Conservation (phyloP, 2,888 invertebrate species). For the Crepidodera aurea region DNA sequence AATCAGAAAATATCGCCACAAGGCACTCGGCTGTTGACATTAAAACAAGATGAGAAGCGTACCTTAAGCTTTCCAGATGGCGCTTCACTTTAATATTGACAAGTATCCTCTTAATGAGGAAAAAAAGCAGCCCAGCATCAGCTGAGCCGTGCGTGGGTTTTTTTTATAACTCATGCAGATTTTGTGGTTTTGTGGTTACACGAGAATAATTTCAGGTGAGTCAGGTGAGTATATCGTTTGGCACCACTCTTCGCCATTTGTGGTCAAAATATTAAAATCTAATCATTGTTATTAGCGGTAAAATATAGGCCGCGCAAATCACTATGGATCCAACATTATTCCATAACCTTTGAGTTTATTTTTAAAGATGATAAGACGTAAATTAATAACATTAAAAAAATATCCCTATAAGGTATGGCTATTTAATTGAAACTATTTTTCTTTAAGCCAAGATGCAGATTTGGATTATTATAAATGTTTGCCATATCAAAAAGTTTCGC, state of each 20-base stretch:
- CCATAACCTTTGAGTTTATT: neutral
- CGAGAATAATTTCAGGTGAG: neutral
- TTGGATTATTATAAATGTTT: no score
- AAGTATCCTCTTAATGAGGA: neutral
- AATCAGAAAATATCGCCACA: no score
- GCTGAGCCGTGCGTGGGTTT: neutral
- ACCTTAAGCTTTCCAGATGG: no score
- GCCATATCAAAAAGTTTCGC: no score
- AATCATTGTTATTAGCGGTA: neutral
- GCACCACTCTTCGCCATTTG: neutral
- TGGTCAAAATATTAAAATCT: neutral
- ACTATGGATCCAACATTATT: neutral
- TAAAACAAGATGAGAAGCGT: no score
- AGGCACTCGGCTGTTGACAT: no score
- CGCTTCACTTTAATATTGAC: no score
- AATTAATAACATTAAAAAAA: no score
- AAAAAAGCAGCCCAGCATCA: neutral
- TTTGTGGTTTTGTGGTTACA: neutral
- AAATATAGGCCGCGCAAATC: neutral
- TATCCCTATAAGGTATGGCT: no score
- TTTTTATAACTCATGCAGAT: neutral
- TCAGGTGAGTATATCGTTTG: neutral
- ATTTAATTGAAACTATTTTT: no score
- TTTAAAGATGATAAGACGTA: neutral
- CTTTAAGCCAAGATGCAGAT: no score